Base-by-base conservation (phyloP, 2,113 vertebrate genomes). In the Hydrochoerus hydrochaeris region DNA sequence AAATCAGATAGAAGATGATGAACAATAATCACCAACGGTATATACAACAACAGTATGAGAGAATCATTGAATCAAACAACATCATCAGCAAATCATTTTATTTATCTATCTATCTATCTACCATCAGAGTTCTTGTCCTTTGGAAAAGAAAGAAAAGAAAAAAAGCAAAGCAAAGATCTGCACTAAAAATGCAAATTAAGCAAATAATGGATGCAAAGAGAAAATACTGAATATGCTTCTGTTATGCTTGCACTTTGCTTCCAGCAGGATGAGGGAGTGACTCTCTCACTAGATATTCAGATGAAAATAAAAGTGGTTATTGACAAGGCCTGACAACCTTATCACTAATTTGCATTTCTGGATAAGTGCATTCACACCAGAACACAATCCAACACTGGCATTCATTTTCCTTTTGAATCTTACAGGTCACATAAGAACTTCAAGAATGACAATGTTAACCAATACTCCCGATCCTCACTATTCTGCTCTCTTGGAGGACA, bases 21-120 rank as follows among this genome's bases (percentile, higher is more conserved):
- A 22, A 17, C 41, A 44, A 13, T 80, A 38, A 73, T 17, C 5
- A n/a, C 8, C 44, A 63, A 41, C 7, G 38, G 11, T 71, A 80
- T 92, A 19, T 58, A 85, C 4, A 44, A 32, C 38, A 57, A 63
- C 20, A n/a, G n/a, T n/a, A 85, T 8, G n/a, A 75, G 41, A 69
- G 6, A 3, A 65, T 26, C 7, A 17, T 91, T 90, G 22, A 65
- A 7, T 49, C 11, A 67, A 44, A 41, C 0, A 63, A 4, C 16
- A 81, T 32, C 46, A 73, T 84, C 52, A 49, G 8, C 96, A 98
- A 99, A 99, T 99, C 98, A 98, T 98, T 88, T 95, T 87, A 96
- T 35, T n/a, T 87, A 94, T 86, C 92, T 92, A 63, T 5, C 75
- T 87, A 96, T 35, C 44, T 87, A 94, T 86, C 92, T 92, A 63